Conservation (phyloP, 2,888 invertebrate genomes). For the Rhodophaea formosa region DNA sequence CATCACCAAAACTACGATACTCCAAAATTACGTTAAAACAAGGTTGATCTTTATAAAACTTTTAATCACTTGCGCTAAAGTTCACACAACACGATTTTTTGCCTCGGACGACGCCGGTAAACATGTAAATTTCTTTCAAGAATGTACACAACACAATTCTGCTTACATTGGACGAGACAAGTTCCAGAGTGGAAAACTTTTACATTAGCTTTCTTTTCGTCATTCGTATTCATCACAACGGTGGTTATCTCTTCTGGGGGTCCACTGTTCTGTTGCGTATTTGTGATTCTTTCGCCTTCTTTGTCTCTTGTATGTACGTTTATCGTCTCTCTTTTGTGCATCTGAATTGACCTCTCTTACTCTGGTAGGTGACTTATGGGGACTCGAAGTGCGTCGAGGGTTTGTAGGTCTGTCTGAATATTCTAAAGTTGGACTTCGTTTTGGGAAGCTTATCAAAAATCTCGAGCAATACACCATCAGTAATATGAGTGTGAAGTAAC, state of each 20-base stretch:
- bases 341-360: conserved; percentile 4
- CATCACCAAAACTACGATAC: background rate
- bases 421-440: background rate
- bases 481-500: background rate
- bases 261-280: conserved; percentile 41
- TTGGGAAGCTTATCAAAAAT: background rate
- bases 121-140: conserved; percentile 27
- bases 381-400: background rate
- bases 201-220: conserved; percentile 18
- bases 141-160: conserved; percentile 23
- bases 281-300: conserved; percentile 41
- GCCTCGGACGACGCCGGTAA: conserved; percentile 24
- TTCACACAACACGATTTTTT: conserved; percentile 32
- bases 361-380: conserved; percentile 3
- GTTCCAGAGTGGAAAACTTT: conserved; percentile 16
- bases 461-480: background rate
- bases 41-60: conserved; percentile 33
- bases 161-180: conserved; percentile 13
- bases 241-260: conserved; percentile 30
- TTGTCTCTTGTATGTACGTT: conserved; percentile 32
- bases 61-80: conserved; percentile 41
- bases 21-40: conserved; percentile 27
- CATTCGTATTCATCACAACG: conserved; percentile 35
- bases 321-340: conserved; percentile 28
- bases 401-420: background rate